Evolutionary conservation across 2,113 vertebrate genomes (phyloP), one percentile per base, ranked within the genome.

Genomic region (Nothobranchius furzeri): DNA sequence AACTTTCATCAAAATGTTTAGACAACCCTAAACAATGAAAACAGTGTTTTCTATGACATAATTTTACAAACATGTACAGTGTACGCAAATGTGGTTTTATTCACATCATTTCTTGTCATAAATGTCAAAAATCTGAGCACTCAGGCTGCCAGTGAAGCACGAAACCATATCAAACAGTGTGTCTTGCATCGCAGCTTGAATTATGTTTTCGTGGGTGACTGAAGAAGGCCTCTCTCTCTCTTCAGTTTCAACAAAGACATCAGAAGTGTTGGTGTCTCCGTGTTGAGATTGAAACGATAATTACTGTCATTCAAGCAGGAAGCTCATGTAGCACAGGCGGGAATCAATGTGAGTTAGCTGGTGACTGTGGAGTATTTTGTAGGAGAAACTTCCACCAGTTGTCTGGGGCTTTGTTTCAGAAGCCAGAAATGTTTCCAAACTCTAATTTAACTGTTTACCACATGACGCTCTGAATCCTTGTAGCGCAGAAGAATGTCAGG

Each of bases 261-360:
- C 84, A 82, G 73, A 65, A 79, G 64, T 68, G 82, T 75, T 65
- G 45, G 15, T 61, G 76, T 75, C 76, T 82, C 58, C 64, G 37
- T 60, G 59, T 88, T 68, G 76, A 79, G 64, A 76, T 64, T 83
- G 83, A 79, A 62, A 67, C 15, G 59, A 89, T 89, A 85, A 91
- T 92, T 84, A 81, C 84, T 84, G 83, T 82, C 86, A 89, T 76
- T 88, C 85, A 89, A 77, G 75, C 75, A 83, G 68, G 83, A 78
- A 83, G 73, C 78, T 87, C 78, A 80, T 30, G 4, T 58, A 70
- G 73, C 77, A 66, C 79, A 75, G 76, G 57, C 36, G 50, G 77
- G 82, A 79, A 70, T 55, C 87, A 70, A 82, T 79, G 71, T 59
- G 59, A 30, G 67, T 63, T 63, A 73, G 82, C 71, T 61, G 55